Base-by-base conservation (phyloP, 2,888 invertebrate genomes). In the Leptopilina syphax region DNA sequence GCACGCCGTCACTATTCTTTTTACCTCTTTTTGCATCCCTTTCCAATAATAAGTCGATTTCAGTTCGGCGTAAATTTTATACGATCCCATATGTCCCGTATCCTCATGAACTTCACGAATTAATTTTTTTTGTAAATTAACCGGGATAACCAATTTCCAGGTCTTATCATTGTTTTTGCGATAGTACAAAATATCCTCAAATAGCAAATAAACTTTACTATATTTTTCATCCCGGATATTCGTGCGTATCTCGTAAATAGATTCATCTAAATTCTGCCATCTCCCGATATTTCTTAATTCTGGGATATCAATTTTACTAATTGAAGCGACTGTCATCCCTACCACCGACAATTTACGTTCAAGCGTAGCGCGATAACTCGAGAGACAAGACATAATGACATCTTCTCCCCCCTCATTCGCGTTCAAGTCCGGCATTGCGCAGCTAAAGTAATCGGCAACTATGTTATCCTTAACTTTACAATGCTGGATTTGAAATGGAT, bases 1-100 rank as follows among this genome's bases (percentile, higher is more conserved):
- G n/a, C n/a, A n/a, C n/a, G n/a, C n/a, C n/a, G n/a, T n/a, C n/a
- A n/a, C n/a, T n/a, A 13, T 76, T 24, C 41, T 65, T 18, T 77
- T 77, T 12, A 66, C 66, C 9, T 77, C 77, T 41, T 6, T n/a
- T n/a, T 66, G 18, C 65, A 77, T 65, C 18, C 44, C 44, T 44
- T 50, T 34, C 77, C 77, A 77, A 77, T 44, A 77, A 66, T 77
- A 77, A 41, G n/a, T 41, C 13, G 8, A 34, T 41, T 65, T 66
- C n/a, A 77, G 41, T 34, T 77, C 24, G n/a, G 44, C 50, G 8
- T 18, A 47, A 5, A 6, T 24, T 41, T 66, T 77, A 66, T 66
- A 77, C 9, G 27, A 66, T 66, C 66, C 77, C 18, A 50, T 7
- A 68, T 77, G 77, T 41, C 77, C 77, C 66, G 67, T 57, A 57